phyloP scores from a whole-genome alignment of 2,797 vertebrate genomes.

The Cottoperca gobio region DNA sequence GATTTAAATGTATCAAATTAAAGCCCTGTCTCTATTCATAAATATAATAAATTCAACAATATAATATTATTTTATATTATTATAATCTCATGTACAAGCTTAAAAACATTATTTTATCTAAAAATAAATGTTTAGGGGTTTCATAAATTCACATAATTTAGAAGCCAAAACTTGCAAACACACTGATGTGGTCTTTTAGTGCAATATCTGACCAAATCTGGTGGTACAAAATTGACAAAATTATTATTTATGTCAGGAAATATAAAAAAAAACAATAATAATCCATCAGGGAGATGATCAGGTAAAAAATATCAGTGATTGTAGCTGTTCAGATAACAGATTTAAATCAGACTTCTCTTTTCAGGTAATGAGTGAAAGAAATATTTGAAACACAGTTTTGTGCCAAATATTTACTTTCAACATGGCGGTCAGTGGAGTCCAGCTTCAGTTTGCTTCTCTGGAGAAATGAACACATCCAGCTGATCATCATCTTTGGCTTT shows the following conservation, averaged over 20 bases:
- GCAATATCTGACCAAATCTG: background rate
- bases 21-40: no score
- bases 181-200: background rate
- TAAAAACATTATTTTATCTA: no score
- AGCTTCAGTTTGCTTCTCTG: background rate
- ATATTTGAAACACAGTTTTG: background rate
- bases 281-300: background rate
- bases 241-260: background rate
- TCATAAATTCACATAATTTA: background rate
- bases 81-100: no score
- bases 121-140: no score
- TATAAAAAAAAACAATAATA: no score
- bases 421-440: slow-evolving; percentile 12
- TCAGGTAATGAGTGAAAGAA: background rate
- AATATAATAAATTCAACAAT: no score
- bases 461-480: background rate
- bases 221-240: no score
- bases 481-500: background rate
- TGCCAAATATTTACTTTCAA: background rate
- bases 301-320: no score
- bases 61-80: no score
- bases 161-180: background rate
- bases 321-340: no score
- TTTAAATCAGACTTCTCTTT: background rate
- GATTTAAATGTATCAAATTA: background rate